Percentiles rank a stretch among this genome's conserved stretches.
These are phyloP conservation scores for Otus sunia DNA, from an alignment of 2,113 vertebrate species.

Conservation along the genomic window DNA sequence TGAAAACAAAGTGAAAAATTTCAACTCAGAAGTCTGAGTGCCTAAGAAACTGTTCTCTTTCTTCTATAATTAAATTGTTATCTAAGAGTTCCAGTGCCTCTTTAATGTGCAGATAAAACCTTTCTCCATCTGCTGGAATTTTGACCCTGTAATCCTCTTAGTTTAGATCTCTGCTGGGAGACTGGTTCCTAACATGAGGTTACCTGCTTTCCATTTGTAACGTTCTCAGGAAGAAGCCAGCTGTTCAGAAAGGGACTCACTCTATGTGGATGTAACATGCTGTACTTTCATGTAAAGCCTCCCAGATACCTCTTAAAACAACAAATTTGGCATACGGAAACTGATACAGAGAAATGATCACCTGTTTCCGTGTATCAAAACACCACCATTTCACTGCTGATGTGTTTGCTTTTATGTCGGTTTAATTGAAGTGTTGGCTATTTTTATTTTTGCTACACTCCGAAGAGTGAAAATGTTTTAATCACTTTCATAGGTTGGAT, in stretches of 20 bases:
- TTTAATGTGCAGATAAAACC: constrained; percentile 24
- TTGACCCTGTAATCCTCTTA: constrained; percentile 63
- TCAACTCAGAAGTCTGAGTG: not conserved
- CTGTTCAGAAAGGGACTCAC: not conserved
- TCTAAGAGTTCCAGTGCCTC: not conserved
- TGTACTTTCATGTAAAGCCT: not conserved
- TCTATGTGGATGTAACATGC: not conserved
- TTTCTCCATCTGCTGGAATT: constrained; percentile 40
- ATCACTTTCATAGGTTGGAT: not conserved
- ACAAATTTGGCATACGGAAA: not conserved
- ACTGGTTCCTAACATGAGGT: not conserved
- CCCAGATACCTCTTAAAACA: not conserved
- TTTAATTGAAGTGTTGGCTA: not conserved
- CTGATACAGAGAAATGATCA: no score
- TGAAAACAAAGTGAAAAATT: not conserved
- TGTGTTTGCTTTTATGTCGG: not conserved
- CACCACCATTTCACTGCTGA: not conserved
- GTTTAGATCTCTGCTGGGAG: constrained; percentile 3
- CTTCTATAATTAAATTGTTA: not conserved
- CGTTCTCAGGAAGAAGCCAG: not conserved
- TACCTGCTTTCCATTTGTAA: not conserved
- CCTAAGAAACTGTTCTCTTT: constrained; percentile 3
- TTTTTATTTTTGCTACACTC: not conserved
- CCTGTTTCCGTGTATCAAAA: no score
- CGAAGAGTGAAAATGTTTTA: not conserved